A percentile compares a stretch with the other conserved stretches of the same genome.
Conservation (phyloP, 2,113 vertebrate species). For the Cinclus mexicanus region DNA sequence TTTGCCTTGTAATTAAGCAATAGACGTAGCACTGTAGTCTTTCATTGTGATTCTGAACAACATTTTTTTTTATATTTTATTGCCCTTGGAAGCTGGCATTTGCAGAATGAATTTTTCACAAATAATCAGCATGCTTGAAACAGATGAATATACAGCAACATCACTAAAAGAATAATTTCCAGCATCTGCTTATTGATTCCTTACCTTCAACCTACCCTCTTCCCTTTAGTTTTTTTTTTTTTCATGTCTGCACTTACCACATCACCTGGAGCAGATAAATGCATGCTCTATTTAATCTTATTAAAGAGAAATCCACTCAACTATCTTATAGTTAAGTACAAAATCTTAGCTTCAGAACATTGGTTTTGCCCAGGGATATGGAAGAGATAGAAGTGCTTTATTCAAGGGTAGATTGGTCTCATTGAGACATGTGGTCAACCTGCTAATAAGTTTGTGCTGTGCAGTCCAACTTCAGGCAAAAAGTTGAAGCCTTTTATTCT, state of each 20-base stretch:
- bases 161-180: not conserved
- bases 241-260: not conserved
- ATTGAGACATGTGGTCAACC: not conserved
- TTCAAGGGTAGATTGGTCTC: not conserved
- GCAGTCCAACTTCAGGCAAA: not conserved
- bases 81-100: not conserved
- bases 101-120: not conserved
- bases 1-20: not conserved
- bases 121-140: not conserved
- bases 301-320: constrained; percentile 65
- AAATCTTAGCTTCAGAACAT: constrained; percentile 49
- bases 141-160: not conserved
- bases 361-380: constrained; percentile 46
- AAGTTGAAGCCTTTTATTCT: not conserved
- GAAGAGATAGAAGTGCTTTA: constrained; percentile 31
- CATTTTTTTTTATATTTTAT: not conserved
- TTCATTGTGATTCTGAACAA: not conserved
- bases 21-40: not conserved
- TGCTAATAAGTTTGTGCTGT: not conserved
- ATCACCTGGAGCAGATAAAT: constrained; percentile 64
- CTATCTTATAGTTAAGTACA: constrained; percentile 48
- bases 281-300: constrained; percentile 50
- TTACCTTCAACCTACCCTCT: not conserved
- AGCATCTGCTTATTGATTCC: not conserved
- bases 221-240: not conserved